Evolutionary conservation across 2,888 invertebrate genomes (phyloP).

Genomic region (Drosophila mayaguana): DNA sequence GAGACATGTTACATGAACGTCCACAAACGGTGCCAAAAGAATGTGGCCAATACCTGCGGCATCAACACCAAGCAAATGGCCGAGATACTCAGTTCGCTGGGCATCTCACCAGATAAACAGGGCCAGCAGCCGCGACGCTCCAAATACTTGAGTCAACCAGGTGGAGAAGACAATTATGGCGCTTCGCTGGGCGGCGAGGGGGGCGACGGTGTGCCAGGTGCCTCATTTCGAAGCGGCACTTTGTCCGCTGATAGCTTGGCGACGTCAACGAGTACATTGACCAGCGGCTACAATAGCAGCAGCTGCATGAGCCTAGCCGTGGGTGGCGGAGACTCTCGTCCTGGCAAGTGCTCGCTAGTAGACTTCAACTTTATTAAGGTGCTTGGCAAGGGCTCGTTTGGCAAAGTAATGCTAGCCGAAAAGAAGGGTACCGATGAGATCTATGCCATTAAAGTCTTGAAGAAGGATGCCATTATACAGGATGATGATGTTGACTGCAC

Average conservation of each 20-base stretch:
- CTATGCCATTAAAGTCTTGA: slow-evolving; percentile 94
- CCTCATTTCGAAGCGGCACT: slow-evolving; percentile 78
- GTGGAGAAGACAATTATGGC: slow-evolving; percentile 85
- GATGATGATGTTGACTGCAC: slow-evolving; percentile 99
- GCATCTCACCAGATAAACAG: slow-evolving; percentile 95
- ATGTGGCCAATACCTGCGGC: slow-evolving; percentile 99
- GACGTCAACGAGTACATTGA: slow-evolving; percentile 69
- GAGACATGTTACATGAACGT: slow-evolving; percentile 99
- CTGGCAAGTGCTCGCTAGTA: slow-evolving; percentile 89
- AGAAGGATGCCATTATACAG: slow-evolving; percentile 99
- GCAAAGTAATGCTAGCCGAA: slow-evolving; percentile 99
- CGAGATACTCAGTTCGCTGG: slow-evolving; percentile 95
- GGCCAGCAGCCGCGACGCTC: slow-evolving; percentile 88
- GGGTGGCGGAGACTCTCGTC: slow-evolving; percentile 72
- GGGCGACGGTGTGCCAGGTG: slow-evolving; percentile 68
- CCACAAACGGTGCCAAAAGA: slow-evolving; percentile 99
- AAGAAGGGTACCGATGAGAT: slow-evolving; percentile 96
- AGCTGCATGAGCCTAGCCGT: slow-evolving; percentile 81
- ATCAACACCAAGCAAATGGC: slow-evolving; percentile 99
- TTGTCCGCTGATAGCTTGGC: slow-evolving; percentile 74
- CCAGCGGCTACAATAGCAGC: slow-evolving; percentile 75
- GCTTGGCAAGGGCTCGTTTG: slow-evolving; percentile 99
- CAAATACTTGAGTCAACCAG: slow-evolving; percentile 86
- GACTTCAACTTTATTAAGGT: slow-evolving; percentile 99
- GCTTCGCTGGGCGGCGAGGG: slow-evolving; percentile 84